Percentiles rank a stretch among this genome's conserved stretches.
Evolutionary conservation across 2,797 vertebrate genomes (phyloP).

Genomic region (Dipus sagitta): DNA sequence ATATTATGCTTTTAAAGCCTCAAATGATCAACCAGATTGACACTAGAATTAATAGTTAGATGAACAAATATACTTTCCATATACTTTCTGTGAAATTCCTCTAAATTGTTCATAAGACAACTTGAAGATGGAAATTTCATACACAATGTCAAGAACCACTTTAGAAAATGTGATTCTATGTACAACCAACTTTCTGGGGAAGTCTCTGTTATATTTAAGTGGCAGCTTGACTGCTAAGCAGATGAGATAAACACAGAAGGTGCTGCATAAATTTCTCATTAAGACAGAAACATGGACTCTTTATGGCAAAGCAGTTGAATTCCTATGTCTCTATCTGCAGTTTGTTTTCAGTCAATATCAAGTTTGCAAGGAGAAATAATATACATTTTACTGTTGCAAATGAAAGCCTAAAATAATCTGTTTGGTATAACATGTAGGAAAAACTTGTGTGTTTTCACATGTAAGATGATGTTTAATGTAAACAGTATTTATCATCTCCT

Average conservation of each 20-base stretch:
- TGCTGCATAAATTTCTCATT: conserved; percentile 71
- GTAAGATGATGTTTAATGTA: background rate
- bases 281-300: conserved; percentile 71
- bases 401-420: conserved; percentile 28
- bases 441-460: conserved; percentile 5
- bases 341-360: conserved; percentile 24
- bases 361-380: conserved; percentile 44
- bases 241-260: conserved; percentile 66
- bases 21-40: conserved; percentile 9
- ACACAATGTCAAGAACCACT: conserved; percentile 57
- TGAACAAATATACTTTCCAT: conserved; percentile 37
- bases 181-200: conserved; percentile 49
- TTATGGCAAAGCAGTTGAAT: conserved; percentile 62
- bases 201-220: conserved; percentile 63
- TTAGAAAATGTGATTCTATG: conserved; percentile 47
- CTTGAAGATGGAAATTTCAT: conserved; percentile 55
- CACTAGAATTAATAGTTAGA: conserved; percentile 43
- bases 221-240: conserved; percentile 63
- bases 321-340: background rate
- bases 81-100: background rate
- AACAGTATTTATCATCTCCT: background rate
- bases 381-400: background rate
- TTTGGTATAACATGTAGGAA: conserved; percentile 6
- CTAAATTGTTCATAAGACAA: conserved; percentile 44
- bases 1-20: conserved; percentile 7